Percentiles rank a stretch among this genome's conserved stretches.
Conservation (phyloP, 2,888 invertebrate genomes). For the Macropis europaea region DNA sequence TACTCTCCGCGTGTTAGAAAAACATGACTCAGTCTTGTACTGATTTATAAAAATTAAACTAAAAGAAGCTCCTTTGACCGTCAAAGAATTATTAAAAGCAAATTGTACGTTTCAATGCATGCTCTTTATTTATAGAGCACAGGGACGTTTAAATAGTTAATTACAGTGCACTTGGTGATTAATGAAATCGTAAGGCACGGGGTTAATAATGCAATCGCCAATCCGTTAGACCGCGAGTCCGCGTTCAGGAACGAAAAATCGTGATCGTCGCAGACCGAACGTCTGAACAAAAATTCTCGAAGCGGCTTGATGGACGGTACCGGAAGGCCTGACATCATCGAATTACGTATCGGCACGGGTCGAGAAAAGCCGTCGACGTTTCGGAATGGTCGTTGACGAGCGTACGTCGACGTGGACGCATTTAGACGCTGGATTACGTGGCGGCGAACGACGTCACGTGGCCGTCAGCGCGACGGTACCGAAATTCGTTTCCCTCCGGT, state of each 20-base stretch:
- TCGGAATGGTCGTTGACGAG: slow-evolving; percentile 16
- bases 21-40: no score
- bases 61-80: no score
- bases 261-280: neutral
- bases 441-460: slow-evolving; percentile 15
- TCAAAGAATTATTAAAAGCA: no score
- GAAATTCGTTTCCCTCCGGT: slow-evolving; percentile 12
- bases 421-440: slow-evolving; percentile 50
- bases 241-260: neutral
- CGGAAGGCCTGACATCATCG: slow-evolving; percentile 29
- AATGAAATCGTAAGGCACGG: no score
- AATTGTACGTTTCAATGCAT: no score
- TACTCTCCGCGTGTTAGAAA: no score
- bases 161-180: no score
- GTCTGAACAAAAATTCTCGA: neutral
- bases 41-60: no score
- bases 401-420: slow-evolving; percentile 29
- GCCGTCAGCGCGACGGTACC: slow-evolving; percentile 13
- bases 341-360: slow-evolving; percentile 3
- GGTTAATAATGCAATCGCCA: no score
- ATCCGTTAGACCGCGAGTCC: neutral
- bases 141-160: no score
- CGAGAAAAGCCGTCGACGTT: slow-evolving; percentile 10
- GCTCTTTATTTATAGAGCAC: no score
- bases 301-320: neutral